Percentiles rank a stretch among this genome's conserved stretches.
Conservation (phyloP, 2,113 vertebrate genomes). For the Brienomyrus longianalis region DNA sequence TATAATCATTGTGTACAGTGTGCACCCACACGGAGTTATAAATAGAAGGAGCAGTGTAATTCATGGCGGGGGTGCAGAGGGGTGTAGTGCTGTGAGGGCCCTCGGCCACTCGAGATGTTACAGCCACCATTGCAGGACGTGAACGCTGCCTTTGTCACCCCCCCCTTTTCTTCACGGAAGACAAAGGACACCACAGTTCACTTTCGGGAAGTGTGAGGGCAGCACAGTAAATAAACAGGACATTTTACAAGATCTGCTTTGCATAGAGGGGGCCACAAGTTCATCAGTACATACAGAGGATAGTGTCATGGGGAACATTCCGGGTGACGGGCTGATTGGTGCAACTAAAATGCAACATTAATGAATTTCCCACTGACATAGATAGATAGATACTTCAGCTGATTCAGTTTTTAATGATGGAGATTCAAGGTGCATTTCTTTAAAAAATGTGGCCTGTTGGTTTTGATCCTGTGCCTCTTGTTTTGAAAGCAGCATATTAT, state of each 20-base stretch:
- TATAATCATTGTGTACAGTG: neutral
- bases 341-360: neutral
- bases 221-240: conserved; percentile 26
- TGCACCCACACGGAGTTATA: neutral
- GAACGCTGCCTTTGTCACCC: conserved; percentile 49
- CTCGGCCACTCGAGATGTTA: conserved; percentile 38
- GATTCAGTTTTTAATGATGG: neutral
- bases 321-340: neutral
- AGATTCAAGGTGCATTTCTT: neutral
- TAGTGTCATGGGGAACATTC: neutral
- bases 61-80: neutral
- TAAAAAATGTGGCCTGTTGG: neutral
- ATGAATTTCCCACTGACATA: neutral
- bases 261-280: neutral
- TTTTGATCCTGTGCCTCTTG: neutral
- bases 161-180: conserved; percentile 21
- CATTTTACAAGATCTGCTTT: conserved; percentile 11
- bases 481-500: neutral
- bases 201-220: conserved; percentile 23
- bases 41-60: neutral
- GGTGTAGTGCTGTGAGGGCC: conserved; percentile 34
- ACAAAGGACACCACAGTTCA: conserved; percentile 38
- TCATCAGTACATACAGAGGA: conserved; percentile 8
- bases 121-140: conserved; percentile 34
- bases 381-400: neutral